phyloP scores from a whole-genome alignment of 2,113 vertebrate genomes.

The Piliocolobus tephrosceles region DNA sequence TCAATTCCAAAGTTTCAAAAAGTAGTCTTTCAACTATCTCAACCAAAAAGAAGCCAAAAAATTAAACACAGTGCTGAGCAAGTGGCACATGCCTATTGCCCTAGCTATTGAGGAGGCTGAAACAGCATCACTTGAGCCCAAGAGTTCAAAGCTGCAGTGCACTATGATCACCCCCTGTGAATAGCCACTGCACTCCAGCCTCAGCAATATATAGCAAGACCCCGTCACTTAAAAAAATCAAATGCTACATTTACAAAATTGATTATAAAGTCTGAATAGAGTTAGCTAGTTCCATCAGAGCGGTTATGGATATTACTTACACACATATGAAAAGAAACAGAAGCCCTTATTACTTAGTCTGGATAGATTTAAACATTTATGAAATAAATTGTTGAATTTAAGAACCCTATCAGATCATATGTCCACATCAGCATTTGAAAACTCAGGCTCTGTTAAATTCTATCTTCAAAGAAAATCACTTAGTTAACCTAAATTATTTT shows the following conservation, averaged over 20 bases:
- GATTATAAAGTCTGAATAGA: neutral
- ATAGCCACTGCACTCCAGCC: neutral
- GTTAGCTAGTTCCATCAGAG: neutral
- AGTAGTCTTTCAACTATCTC: neutral
- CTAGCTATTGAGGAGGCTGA: neutral
- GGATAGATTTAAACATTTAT: neutral
- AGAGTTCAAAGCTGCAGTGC: neutral
- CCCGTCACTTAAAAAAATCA: neutral
- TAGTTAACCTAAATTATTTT: neutral
- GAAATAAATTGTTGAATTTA: conserved; percentile 14
- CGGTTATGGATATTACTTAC: neutral
- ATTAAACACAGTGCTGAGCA: neutral
- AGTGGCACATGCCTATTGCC: neutral
- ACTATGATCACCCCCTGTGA: neutral
- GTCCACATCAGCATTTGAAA: neutral
- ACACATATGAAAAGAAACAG: neutral
- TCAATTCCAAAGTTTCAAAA: conserved; percentile 26
- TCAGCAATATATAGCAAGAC: neutral
- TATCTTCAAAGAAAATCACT: conserved; percentile 52
- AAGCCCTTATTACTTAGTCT: conserved; percentile 34
- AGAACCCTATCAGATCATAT: neutral
- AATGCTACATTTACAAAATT: neutral
- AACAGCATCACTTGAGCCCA: neutral
- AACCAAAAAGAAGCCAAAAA: neutral
- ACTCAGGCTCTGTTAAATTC: neutral